phyloP scores from a whole-genome alignment of 1,140 invertebrate species.

The Saccostrea glomerata region DNA sequence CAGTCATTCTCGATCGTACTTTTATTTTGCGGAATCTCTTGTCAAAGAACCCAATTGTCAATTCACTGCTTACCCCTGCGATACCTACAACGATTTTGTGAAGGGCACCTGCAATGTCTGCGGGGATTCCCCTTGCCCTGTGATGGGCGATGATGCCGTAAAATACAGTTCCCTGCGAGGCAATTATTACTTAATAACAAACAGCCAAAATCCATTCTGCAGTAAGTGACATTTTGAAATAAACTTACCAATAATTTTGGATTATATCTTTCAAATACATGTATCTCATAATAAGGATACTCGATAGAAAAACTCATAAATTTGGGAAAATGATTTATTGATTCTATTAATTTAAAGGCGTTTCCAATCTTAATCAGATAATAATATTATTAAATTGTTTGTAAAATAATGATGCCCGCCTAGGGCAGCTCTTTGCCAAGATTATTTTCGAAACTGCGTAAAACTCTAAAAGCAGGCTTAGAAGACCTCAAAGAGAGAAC shows the following conservation, averaged over 20 bases:
- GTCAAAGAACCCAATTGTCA: conserved; percentile 81
- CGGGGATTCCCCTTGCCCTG: conserved; percentile 86
- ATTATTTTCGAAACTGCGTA: too few species aligned
- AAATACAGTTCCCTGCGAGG: conserved; percentile 74
- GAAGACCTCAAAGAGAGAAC: too few species aligned
- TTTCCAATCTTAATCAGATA: too few species aligned
- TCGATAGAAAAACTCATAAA: neutral
- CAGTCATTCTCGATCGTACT: conserved; percentile 48
- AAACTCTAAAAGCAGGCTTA: too few species aligned
- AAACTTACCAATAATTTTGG: neutral
- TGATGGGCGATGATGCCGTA: conserved; percentile 90
- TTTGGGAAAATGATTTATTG: neutral
- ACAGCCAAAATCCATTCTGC: conserved; percentile 53
- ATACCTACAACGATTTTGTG: conserved; percentile 83
- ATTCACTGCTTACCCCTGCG: conserved; percentile 85
- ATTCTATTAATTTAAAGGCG: too few species aligned
- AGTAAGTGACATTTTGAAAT: conserved; percentile 46
- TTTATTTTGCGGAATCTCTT: conserved; percentile 46
- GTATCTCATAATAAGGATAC: neutral
- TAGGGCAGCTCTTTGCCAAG: too few species aligned
- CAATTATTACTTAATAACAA: conserved; percentile 56
- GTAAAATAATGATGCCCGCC: too few species aligned
- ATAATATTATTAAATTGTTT: too few species aligned
- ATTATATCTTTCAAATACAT: neutral
- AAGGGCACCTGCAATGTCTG: conserved; percentile 85